Conservation (phyloP, 2,113 vertebrate genomes). For the Rhynchomys soricoides region DNA sequence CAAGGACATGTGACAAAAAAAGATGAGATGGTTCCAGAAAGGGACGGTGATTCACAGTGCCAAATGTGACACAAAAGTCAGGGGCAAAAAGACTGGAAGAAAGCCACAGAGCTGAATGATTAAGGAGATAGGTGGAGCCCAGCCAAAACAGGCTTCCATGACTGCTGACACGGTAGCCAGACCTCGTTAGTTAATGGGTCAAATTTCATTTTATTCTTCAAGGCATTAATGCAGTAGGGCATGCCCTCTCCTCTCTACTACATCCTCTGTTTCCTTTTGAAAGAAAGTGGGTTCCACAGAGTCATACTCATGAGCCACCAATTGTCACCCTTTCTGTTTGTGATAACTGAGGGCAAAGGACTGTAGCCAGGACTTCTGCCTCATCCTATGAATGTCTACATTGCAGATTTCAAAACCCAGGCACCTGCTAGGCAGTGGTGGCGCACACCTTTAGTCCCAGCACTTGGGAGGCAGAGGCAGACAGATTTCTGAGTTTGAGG, state of each 20-base stretch:
- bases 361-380: background rate
- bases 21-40: background rate
- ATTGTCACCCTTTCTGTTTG: background rate
- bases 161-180: background rate
- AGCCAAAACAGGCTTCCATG: background rate
- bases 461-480: too few species aligned
- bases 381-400: background rate
- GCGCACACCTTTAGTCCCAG: too few species aligned
- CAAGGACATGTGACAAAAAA: background rate
- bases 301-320: background rate
- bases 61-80: background rate
- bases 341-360: background rate
- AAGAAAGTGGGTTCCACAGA: background rate
- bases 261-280: background rate
- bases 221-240: background rate
- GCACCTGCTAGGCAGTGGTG: too few species aligned
- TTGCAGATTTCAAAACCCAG: background rate
- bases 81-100: background rate
- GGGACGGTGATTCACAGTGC: background rate
- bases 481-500: too few species aligned
- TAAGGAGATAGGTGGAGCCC: background rate
- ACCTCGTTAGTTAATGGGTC: background rate
- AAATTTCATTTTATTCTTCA: constrained; percentile 20
- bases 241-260: background rate
- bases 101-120: constrained; percentile 3